Evolutionary conservation across 1,140 invertebrate species (phyloP), one percentile per base, ranked within the genome.

Genomic region (Leguminivora glycinivorella): DNA sequence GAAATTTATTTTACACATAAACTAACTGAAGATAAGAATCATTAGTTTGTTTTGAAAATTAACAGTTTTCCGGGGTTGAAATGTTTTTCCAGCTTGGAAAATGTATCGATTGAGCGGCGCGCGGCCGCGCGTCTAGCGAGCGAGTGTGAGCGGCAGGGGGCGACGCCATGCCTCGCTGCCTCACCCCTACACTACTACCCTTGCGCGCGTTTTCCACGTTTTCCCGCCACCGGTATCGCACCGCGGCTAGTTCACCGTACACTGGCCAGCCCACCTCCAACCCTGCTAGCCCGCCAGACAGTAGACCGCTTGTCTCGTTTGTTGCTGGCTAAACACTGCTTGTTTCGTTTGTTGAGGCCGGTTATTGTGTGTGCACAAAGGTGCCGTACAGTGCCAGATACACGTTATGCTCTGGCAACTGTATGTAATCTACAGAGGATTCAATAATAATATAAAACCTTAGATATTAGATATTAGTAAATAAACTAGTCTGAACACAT

Each of bases 41-140:
- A n/a, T 17, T 40, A 22, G 10, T 24, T 43, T 24, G 67, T 67
- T 63, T 68, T 56, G 68, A 63, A 71, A 31, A 63, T 31, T 17
- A 29, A 63, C 25, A 63, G 58, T 14, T 71, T 79, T 75, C 75
- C 40, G 52, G 68, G 72, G 71, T 72, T 67, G 68, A 73, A 78
- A 73, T 82, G 76, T 79, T 72, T 79, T 79, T 72, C 70, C 74
- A 67, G 73, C 73, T 68, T 73, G 72, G 71, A 77, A 77, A 80
- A 80, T 38, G 72, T 88, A 90, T 90, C 79, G 88, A 90, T 90
- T 86, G 76, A 74, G 83, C 85, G 85, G 83, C 87, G 85, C 85
- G 77, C 87, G 80, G 84, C 83, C 84, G 83, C 87, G 82, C 85
- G 81, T 60, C 83, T 77, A 77, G 63, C 71, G 72, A 82, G 83